Evolutionary conservation across 2,888 invertebrate species (phyloP), one percentile per base, ranked within the genome.

Genomic region (Torymus aiolomorphi): DNA sequence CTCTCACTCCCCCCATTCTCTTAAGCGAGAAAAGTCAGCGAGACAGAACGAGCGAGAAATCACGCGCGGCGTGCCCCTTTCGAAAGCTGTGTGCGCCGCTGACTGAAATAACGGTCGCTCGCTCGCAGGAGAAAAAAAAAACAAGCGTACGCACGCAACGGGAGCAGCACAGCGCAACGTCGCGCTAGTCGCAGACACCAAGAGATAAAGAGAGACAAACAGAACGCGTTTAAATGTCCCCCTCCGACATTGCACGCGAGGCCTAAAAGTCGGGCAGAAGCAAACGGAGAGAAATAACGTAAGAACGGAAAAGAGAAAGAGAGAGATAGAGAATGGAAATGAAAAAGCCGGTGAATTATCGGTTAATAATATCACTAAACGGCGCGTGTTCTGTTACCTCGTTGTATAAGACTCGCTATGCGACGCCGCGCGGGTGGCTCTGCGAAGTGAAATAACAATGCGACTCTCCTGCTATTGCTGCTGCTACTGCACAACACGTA

Each of bases 91-190:
- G 57, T 74, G 16, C 5, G 13, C 56, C 13, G 20, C 67, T 42
- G 49, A 70, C 62, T 67, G 61, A 78, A 78, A 78, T 78, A 78
- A 78, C 78, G 78, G 78, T 78, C 72, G n/a, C 49, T 73, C 56
- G 42, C 18, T 57, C 62, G 12, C 51, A 18, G 18, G 18, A 56
- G 54, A 52, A 59, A 61, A 52, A 59, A 61, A 77, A 71, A 52
- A 51, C 12, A 71, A 14, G 59, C 49, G 31, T n/a, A 56, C 57
- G 49, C 69, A 31, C 56, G 56, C 56, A 42, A 18, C 18, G 16
- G 49, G 65, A n/a, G n/a, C 52, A 65, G 5, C 42, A 18, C 49
- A 65, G 16, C 31, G 56, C 31, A 13, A 67, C 52, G 16, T 69
- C 56, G n/a, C n/a, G 31, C n/a, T 56, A 56, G 31, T 24, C 2